Percentiles rank a stretch among this genome's conserved stretches.
phyloP scores from a whole-genome alignment of 2,797 vertebrate genomes.

The Choloepus didactylus region DNA sequence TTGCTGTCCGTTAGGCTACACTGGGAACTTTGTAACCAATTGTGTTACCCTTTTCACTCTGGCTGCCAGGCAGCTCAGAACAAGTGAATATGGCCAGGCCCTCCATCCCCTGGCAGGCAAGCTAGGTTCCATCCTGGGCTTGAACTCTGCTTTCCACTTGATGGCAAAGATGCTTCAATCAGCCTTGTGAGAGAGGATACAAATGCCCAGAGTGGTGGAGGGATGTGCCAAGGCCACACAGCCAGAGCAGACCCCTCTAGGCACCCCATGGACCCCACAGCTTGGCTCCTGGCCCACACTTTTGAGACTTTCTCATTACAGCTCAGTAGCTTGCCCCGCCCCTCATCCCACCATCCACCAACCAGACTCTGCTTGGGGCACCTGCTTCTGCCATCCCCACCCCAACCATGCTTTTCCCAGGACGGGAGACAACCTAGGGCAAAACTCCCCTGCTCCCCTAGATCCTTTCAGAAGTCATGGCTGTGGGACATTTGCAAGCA shows the following conservation, averaged over 20 bases:
- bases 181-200: background rate
- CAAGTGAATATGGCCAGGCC: no score
- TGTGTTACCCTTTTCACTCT: no score
- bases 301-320: background rate
- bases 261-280: rapidly evolving
- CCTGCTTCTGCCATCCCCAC: background rate
- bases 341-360: background rate
- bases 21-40: background rate
- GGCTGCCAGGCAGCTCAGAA: no score
- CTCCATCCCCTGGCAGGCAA: no score
- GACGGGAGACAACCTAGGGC: background rate
- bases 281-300: no score
- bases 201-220: no score
- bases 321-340: background rate
- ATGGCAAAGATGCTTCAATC: no score
- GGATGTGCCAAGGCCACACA: background rate
- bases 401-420: background rate
- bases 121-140: no score
- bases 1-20: background rate
- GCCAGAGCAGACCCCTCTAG: no score
- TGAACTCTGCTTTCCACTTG: background rate
- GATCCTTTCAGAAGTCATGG: no score
- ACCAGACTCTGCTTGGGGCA: background rate
- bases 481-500: rapidly evolving
- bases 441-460: background rate